Evolutionary conservation across 2,888 invertebrate species (phyloP).

Genomic region (Hydraecia micacea): DNA sequence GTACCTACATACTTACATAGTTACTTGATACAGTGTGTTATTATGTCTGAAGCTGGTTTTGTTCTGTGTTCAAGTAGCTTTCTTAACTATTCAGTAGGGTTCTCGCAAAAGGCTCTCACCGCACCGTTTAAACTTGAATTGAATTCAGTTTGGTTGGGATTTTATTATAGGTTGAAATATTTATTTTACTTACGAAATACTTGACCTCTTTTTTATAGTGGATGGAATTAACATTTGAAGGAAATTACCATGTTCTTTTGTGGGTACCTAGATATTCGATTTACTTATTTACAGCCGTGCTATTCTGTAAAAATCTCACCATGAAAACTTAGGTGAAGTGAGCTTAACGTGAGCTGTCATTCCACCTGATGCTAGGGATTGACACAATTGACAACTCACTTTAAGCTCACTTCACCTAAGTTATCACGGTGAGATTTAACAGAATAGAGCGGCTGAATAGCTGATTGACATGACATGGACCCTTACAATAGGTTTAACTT

Average conservation of each 20-base stretch:
- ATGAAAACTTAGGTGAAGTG: no score
- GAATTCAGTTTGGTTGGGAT: constrained; percentile 2
- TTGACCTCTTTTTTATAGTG: neutral
- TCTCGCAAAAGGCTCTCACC: constrained; percentile 13
- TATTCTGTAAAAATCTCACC: no score
- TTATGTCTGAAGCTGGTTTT: constrained; percentile 50
- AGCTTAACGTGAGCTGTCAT: no score
- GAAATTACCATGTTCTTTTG: neutral
- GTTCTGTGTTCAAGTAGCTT: constrained; percentile 39
- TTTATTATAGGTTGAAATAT: constrained; percentile 10
- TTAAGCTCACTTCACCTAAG: no score
- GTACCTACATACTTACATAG: neutral
- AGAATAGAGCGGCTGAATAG: no score
- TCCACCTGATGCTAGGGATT: no score
- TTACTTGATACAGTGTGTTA: constrained; percentile 42
- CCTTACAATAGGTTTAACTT: neutral
- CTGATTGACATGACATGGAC: neutral
- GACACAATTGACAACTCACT: no score
- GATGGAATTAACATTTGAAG: neutral
- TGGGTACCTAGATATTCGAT: neutral
- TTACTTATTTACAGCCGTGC: neutral
- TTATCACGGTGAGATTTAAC: no score
- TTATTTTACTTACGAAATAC: neutral
- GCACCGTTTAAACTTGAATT: constrained; percentile 7
- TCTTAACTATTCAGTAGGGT: constrained; percentile 26